Evolutionary conservation across 2,888 invertebrate species (phyloP), one percentile per base, ranked within the genome.

Genomic region (Serripes groenlandicus): DNA sequence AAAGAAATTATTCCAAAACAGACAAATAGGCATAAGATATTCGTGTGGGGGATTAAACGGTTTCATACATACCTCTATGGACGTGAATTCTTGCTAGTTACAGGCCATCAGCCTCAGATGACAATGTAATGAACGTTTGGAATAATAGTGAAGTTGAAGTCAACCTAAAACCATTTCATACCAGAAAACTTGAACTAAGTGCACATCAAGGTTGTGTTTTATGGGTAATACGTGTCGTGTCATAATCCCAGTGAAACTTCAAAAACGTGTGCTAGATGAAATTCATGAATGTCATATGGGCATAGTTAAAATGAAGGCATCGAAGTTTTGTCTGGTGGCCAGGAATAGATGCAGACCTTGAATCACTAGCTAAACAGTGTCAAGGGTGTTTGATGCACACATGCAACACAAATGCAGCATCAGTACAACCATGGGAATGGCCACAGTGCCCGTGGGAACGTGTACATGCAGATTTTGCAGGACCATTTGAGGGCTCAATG

Each of bases 381-480:
- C n/a, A 56, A 1, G 78, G 75, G 1, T 88, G 86, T 64, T 37
- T 68, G 58, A 9, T 7, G 5, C 11, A 54, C 18, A 81, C 85
- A 18, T 85, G 81, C 26, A 60, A 54, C 5, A 90, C 91, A 28
- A 35, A 69, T 32, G 85, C 87, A 54, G 85, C 85, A 26, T 79
- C 85, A 0, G 78, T 92, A 1, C 85, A 88, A 60, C 87, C 92
- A 28, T 93, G 93, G 92, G 78, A 87, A 52, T 82, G 58, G 32
- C 86, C 93, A 30, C 81, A 78, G 15, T 75, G 87, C 69, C 91
- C 92, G 4, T 94, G 93, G 93, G 89, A 94, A 75, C 86, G 95
- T 26, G 84, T 95, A 5, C 95, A 95, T 88, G 89, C 94, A 23
- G 95, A 95, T 87, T 95, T 94, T 89, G 94, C 94, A 21, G 85